Evolutionary conservation across 2,113 vertebrate genomes (phyloP).

Genomic region (Deroptyus accipitrinus): DNA sequence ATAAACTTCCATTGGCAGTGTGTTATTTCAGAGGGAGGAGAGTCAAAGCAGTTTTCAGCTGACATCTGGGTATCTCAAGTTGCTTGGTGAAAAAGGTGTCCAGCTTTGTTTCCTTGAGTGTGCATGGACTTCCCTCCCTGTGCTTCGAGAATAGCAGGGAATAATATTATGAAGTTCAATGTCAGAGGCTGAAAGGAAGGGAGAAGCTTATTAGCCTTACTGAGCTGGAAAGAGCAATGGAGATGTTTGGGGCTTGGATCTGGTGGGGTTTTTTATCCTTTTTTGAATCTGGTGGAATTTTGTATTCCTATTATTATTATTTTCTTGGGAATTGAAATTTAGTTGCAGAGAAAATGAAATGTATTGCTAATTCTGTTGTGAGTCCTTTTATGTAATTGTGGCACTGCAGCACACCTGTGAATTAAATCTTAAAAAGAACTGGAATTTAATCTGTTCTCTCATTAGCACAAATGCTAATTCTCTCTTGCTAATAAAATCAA

Average conservation of each 20-base stretch:
- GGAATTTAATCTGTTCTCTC: background rate
- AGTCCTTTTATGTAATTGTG: background rate
- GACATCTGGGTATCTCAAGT: background rate
- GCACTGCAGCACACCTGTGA: background rate
- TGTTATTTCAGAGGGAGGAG: background rate
- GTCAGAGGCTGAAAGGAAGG: background rate
- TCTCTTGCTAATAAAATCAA: background rate
- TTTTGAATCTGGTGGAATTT: background rate
- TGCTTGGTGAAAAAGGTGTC: background rate
- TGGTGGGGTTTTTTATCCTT: background rate
- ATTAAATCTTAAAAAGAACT: background rate
- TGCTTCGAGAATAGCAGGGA: background rate
- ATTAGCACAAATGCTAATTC: background rate
- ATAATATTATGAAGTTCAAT: background rate
- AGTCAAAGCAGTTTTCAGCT: background rate
- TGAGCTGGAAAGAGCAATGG: background rate
- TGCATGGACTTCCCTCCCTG: background rate
- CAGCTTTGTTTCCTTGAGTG: rapidly evolving
- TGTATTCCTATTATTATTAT: background rate
- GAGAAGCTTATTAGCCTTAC: background rate
- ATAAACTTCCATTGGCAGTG: background rate
- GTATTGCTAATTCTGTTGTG: background rate
- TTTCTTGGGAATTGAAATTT: constrained; percentile 5
- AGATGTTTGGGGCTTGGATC: background rate
- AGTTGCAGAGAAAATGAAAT: background rate